Evolutionary conservation across 2,888 invertebrate genomes (phyloP).

Genomic region (Tipula helvola): DNA sequence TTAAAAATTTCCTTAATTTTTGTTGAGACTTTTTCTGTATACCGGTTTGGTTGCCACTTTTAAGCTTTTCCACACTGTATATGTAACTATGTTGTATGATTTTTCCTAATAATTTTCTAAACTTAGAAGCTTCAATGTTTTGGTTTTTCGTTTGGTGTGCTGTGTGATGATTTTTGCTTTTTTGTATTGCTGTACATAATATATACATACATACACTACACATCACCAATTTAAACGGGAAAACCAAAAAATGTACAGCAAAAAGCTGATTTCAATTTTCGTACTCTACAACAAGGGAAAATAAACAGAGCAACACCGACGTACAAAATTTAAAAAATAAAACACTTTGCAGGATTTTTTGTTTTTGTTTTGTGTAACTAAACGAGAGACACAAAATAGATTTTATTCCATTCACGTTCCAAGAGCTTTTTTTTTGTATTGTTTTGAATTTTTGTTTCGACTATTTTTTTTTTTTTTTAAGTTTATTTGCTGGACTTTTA

Average conservation of each 20-base stretch:
- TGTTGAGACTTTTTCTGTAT: neutral
- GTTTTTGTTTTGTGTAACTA: neutral
- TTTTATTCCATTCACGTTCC: neutral
- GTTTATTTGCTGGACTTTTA: neutral
- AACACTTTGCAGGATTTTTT: neutral
- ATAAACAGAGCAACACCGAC: neutral
- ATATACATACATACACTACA: too few relatives aligned
- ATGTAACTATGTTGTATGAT: neutral
- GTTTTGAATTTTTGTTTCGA: neutral
- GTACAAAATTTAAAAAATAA: neutral
- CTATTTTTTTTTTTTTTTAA: neutral
- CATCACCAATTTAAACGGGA: neutral
- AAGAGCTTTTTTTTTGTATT: neutral
- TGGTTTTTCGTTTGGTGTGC: too few relatives aligned
- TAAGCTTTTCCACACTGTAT: neutral
- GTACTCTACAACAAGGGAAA: neutral
- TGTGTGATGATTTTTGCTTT: neutral
- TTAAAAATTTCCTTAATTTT: neutral
- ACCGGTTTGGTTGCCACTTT: neutral
- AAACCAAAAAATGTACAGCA: neutral
- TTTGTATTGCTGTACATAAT: neutral
- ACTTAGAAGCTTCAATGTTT: neutral
- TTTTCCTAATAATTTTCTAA: neutral
- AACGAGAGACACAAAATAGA: neutral
- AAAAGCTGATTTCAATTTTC: neutral